Conservation (phyloP, 2,888 invertebrate species). For the Macroteleia sp. region DNA sequence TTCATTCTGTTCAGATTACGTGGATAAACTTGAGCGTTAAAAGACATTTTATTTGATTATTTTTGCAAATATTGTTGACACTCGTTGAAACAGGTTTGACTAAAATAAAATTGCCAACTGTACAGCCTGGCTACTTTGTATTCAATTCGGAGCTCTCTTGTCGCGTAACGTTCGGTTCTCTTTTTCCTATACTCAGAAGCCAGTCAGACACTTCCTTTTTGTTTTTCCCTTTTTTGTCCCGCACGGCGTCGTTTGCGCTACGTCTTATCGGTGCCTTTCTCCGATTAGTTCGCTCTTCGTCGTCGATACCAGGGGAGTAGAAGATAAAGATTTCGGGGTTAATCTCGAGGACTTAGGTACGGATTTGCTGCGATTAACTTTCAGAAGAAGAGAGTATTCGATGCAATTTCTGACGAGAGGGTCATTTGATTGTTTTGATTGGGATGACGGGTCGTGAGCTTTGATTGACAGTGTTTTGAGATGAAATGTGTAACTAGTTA, state of each 20-base stretch:
- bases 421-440: background rate
- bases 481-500: too few species aligned
- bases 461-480: slow-evolving; percentile 34
- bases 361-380: slow-evolving; percentile 54
- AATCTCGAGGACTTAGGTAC: slow-evolving; percentile 26
- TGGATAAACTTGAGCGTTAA: too few species aligned
- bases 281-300: slow-evolving; percentile 22
- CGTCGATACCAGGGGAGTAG: slow-evolving; percentile 22
- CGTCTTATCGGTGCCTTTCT: slow-evolving; percentile 39
- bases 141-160: slow-evolving; percentile 17
- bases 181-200: slow-evolving; percentile 69
- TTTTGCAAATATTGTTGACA: too few species aligned
- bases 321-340: slow-evolving; percentile 50
- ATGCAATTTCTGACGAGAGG: background rate
- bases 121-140: slow-evolving; percentile 7
- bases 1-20: too few species aligned
- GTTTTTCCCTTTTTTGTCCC: slow-evolving; percentile 32
- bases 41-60: too few species aligned
- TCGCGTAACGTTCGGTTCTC: background rate
- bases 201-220: slow-evolving; percentile 54
- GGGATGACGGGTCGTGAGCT: background rate
- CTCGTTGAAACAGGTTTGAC: too few species aligned
- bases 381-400: slow-evolving; percentile 19
- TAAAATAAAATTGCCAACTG: background rate
- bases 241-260: slow-evolving; percentile 19